Evolutionary conservation across 2,888 invertebrate species (phyloP).

Genomic region (Trichopria drosophilae): DNA sequence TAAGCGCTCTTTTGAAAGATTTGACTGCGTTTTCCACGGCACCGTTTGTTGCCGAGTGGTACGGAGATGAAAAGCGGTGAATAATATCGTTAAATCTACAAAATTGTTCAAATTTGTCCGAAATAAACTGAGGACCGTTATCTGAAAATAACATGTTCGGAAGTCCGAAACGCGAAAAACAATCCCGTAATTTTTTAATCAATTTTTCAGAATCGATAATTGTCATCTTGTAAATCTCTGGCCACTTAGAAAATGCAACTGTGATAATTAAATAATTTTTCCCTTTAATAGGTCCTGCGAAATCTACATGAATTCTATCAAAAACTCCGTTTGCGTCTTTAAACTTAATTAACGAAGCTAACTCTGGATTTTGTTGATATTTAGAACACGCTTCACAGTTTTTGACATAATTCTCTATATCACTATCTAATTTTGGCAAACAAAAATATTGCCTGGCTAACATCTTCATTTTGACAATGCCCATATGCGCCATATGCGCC

Average conservation of each 20-base stretch:
- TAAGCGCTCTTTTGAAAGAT: constrained; percentile 26
- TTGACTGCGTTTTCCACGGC: constrained; percentile 29
- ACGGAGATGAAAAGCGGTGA: constrained; percentile 25
- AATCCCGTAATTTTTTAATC: constrained; percentile 16
- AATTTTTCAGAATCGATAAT: constrained; percentile 16
- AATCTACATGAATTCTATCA: constrained; percentile 31
- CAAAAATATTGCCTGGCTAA: constrained; percentile 37
- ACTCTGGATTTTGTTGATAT: constrained; percentile 24
- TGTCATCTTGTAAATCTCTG: constrained; percentile 31
- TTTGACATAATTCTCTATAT: constrained; percentile 19
- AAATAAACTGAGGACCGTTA: constrained; percentile 30
- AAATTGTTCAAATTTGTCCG: constrained; percentile 20
- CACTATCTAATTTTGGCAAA: constrained; percentile 36
- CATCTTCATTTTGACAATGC: constrained; percentile 39
- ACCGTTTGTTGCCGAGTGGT: constrained; percentile 28
- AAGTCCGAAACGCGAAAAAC: constrained; percentile 26
- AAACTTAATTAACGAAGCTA: constrained; percentile 24
- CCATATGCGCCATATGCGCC: constrained; percentile 37
- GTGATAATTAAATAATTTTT: constrained; percentile 31
- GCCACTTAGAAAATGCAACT: constrained; percentile 34
- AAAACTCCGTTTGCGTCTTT: constrained; percentile 22
- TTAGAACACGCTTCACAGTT: constrained; percentile 27
- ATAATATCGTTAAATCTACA: constrained; percentile 16
- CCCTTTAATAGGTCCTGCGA: constrained; percentile 27
- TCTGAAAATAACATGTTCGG: constrained; percentile 28